phyloP scores from a whole-genome alignment of 37 sponge, comb jelly and placozoan genomes.

The Halisarca cf. caerulea region DNA sequence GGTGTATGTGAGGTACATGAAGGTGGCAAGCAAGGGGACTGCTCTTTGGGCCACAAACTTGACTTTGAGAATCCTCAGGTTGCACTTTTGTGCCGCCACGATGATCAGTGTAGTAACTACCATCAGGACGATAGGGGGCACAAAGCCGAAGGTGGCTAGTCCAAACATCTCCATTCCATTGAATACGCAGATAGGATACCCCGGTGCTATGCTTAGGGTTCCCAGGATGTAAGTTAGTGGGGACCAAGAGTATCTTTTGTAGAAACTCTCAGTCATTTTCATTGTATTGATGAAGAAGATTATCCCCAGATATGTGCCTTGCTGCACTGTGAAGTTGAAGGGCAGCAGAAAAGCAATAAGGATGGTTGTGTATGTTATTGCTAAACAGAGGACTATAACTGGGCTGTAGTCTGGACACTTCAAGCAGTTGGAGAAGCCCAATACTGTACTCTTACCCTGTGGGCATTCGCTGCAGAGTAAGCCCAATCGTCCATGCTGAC shows the following conservation, averaged over 20 bases:
- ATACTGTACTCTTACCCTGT: neutral
- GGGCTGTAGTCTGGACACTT: neutral
- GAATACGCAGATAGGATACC: neutral
- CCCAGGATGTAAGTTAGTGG: neutral
- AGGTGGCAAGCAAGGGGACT: conserved; percentile 41
- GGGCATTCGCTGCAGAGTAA: conserved; percentile 1
- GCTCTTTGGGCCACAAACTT: conserved; percentile 3
- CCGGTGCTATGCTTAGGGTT: neutral
- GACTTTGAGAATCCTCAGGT: neutral
- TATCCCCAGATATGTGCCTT: neutral
- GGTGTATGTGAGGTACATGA: conserved; percentile 29
- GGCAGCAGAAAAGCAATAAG: neutral
- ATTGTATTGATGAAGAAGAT: neutral
- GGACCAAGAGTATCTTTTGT: neutral
- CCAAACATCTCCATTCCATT: neutral
- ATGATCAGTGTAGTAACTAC: conserved; percentile 32
- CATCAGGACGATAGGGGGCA: conserved; percentile 30
- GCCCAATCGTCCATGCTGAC: neutral
- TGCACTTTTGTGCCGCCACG: neutral
- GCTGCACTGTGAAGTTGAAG: neutral
- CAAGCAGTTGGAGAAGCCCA: neutral
- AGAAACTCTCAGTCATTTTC: neutral
- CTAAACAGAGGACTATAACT: neutral
- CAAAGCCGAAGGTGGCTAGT: neutral
- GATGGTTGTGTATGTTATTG: neutral